A percentile compares a stretch with the other conserved stretches of the same genome.
Conservation (phyloP, 2,888 invertebrate genomes). For the Hartigia nigra region DNA sequence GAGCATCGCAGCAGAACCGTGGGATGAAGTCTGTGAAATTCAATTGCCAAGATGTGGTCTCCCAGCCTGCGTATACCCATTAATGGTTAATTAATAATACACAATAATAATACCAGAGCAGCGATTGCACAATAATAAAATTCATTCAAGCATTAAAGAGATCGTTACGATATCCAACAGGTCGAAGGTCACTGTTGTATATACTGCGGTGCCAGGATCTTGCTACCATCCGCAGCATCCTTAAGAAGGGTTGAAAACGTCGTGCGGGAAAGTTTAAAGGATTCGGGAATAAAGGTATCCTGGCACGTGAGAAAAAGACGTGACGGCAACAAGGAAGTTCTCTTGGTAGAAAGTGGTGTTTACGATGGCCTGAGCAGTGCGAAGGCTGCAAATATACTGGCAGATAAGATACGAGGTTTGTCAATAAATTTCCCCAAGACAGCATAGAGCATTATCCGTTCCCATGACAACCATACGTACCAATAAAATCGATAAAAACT, state of each 20-base stretch:
- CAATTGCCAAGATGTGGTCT: constrained; percentile 47
- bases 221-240: constrained; percentile 35
- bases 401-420: not conserved
- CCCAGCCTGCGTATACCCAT: constrained; percentile 51
- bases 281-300: constrained; percentile 35
- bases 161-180: constrained; percentile 29
- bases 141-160: not conserved
- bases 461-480: not conserved
- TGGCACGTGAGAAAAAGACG: constrained; percentile 55
- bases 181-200: constrained; percentile 61
- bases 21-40: constrained; percentile 57
- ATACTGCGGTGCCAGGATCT: constrained; percentile 57
- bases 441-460: not conserved
- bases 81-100: constrained; percentile 39
- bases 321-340: constrained; percentile 46
- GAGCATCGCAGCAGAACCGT: constrained; percentile 36
- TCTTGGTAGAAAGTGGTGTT: constrained; percentile 47
- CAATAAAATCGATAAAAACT: not conserved
- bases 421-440: not conserved
- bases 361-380: constrained; percentile 48
- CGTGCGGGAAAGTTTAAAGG: constrained; percentile 38
- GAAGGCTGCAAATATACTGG: constrained; percentile 35
- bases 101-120: not conserved
- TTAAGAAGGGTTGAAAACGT: constrained; percentile 37
- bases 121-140: not conserved